phyloP scores from a whole-genome alignment of 2,113 vertebrate species.

The Trematocara stigmaticum region DNA sequence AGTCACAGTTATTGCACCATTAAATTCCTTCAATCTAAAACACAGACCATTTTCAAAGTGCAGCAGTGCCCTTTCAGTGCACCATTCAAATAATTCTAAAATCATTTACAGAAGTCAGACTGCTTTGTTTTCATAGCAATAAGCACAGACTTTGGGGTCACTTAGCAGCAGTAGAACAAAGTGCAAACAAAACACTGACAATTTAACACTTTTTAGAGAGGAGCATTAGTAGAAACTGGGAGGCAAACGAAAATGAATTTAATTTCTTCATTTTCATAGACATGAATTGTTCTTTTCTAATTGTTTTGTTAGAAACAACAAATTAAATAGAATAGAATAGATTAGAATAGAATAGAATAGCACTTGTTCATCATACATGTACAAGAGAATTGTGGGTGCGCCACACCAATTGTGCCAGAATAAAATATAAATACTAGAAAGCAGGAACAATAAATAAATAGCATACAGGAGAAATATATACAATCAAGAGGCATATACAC shows the following conservation, averaged over 20 bases:
- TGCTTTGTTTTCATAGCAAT: background rate
- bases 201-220: background rate
- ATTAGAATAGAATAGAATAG: background rate
- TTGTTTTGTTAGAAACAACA: background rate
- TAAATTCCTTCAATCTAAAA: background rate
- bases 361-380: background rate
- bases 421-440: background rate
- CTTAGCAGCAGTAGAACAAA: background rate
- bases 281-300: rapidly evolving
- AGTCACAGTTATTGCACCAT: background rate
- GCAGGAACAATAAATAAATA: background rate
- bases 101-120: background rate
- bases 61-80: background rate
- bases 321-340: background rate
- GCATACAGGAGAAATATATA: background rate
- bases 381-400: background rate
- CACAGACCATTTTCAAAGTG: background rate
- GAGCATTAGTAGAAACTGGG: background rate
- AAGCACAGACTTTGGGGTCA: background rate
- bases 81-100: background rate
- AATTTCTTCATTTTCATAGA: background rate
- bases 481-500: background rate
- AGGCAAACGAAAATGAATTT: background rate
- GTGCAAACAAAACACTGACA: background rate
- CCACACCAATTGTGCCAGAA: rapidly evolving